Base-by-base conservation (phyloP, 2,113 vertebrate species). In the Rhinopithecus roxellana region DNA sequence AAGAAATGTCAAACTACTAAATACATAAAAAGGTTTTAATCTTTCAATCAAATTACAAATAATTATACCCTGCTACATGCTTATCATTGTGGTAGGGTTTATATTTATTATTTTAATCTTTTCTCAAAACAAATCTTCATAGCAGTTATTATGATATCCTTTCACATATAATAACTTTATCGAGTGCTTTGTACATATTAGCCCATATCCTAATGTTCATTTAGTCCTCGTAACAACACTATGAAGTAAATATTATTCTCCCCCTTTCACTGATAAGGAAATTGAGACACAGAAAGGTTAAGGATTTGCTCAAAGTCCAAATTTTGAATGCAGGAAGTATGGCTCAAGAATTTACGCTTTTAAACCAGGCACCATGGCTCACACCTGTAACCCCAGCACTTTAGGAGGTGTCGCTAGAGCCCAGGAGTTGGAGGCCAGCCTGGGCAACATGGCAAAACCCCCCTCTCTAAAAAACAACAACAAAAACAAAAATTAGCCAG, bases 21-120 rank as follows among this genome's bases (percentile, higher is more conserved):
- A 96, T 97, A 96, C 1, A 96, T 20, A 64, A 92, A 96, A 94
- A 94, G 25, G 27, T 93, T 97, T 98, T 79, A 95, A 88, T 97
- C 70, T 88, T 98, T 96, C 88, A 94, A 95, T 59, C 45, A 57
- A 89, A 89, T 75, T 82, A 95, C 8, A 88, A 67, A 69, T 95
- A 92, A 57, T 89, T 92, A 89, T n/a, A 89, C 3, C 38, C 18
- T 94, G 43, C 23, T 89, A 59, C 22, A 70, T 78, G 82, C 38
- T 93, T 87, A 72, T 70, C 67, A 81, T 22, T 93, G 45, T 77
- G 48, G 55, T 23, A n/a, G 67, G 32, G 23, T 81, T 84, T 50
- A 77, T 50, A 61, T 55, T 89, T 13, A 94, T 74, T 94, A 92
- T 52, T 94, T 83, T 88, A 80, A 59, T 69, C 69, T 94, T 70